Evolutionary conservation across 2,113 vertebrate species (phyloP), one percentile per base, ranked within the genome.

Genomic region (Seriola quinqueradiata): DNA sequence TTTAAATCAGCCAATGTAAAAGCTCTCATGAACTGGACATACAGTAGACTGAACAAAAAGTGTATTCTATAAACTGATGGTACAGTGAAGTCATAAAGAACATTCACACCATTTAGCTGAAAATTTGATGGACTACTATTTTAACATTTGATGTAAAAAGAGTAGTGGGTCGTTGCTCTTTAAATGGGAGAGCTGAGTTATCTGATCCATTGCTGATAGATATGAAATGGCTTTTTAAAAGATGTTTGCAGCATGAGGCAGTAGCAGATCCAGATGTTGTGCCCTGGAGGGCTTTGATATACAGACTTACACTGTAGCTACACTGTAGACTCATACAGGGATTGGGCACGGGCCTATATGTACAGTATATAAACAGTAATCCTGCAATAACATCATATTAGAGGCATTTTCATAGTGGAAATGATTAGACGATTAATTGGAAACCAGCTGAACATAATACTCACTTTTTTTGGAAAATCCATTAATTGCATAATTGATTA

Each of bases 241-340:
- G 61, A n/a, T 67, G 57, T 44, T 25, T 73, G 65, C 25, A 48
- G 44, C 34, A 40, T 5, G 5, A 36, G 75, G 79, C 70, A 40
- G 32, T 25, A 84, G 52, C 23, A 75, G 38, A 79, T 76, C 63
- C 79, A 66, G 68, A 80, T 79, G 76, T 75, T 71, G 23, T 46
- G 38, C 57, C 64, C 57, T 46, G 63, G 38, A 38, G 38, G 38
- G 5, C 8, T 38, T 38, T 5, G 38, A 38, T 38, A 7, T 38
- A 38, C 38, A 38, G 21, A 60, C 32, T 55, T 34, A n/a, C 40
- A 17, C 32, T 14, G 14, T 23, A 25, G 50, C 23, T 57, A 25
- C 19, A 36, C 12, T 74, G 3, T 13, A 65, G 19, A 64, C 34
- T 44, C 58, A 69, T 28, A 57, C 48, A 57, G 10, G n/a, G 11